These are phyloP conservation scores for Coptodon rendalli DNA, from an alignment of 2,113 vertebrate genomes.

Conservation along the genomic window DNA sequence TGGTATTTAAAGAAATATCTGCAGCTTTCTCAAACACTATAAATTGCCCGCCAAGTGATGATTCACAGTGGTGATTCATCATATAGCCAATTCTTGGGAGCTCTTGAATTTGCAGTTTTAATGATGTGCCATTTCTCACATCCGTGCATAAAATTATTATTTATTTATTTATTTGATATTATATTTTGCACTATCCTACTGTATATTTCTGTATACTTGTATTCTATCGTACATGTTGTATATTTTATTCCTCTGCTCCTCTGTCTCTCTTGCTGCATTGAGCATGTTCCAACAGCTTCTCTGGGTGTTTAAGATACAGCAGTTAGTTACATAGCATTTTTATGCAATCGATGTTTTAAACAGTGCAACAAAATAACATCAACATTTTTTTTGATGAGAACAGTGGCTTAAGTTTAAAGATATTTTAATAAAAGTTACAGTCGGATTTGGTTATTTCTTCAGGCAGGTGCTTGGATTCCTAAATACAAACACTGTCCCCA, in stretches of 20 bases:
- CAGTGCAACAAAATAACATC: background rate
- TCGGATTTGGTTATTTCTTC: background rate
- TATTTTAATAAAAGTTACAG: background rate
- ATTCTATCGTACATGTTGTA: background rate
- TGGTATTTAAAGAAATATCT: slow-evolving; percentile 14
- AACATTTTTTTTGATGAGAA: background rate
- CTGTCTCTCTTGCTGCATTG: background rate
- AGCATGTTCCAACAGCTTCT: background rate
- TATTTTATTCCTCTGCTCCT: background rate
- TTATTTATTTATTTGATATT: background rate
- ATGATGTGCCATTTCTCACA: background rate
- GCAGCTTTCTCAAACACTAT: slow-evolving; percentile 8
- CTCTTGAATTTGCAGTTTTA: slow-evolving; percentile 9
- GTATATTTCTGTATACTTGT: background rate
- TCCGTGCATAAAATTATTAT: background rate
- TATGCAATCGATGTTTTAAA: background rate
- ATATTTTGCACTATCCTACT: background rate
- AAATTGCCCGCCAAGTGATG: slow-evolving; percentile 23
- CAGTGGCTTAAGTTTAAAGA: background rate
- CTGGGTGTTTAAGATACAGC: background rate
- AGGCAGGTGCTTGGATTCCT: background rate
- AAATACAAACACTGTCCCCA: background rate
- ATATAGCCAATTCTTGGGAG: background rate
- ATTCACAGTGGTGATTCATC: slow-evolving; percentile 49
- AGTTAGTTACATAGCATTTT: background rate